Evolutionary conservation across 2,888 invertebrate genomes (phyloP).

Genomic region (Leptinotarsa juncta): DNA sequence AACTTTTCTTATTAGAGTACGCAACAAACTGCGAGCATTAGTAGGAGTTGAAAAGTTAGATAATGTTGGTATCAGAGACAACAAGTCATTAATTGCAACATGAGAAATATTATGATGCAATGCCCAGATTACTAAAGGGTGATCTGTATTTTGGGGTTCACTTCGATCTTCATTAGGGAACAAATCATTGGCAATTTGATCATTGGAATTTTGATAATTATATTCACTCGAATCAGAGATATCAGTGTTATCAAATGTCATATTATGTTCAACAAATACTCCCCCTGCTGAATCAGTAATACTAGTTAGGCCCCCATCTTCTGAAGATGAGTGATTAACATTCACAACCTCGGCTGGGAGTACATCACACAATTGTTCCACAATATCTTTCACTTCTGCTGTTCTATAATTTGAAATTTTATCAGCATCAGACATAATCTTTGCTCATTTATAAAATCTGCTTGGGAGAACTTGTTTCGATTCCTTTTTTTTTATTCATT

Average conservation of each 20-base stretch:
- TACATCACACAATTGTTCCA: slow-evolving; percentile 2
- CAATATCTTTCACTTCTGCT: background rate
- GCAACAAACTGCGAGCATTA: slow-evolving; percentile 21
- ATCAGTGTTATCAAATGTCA: background rate
- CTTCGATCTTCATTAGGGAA: slow-evolving; percentile 1
- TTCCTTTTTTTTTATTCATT: slow-evolving; percentile 12
- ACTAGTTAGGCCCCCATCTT: background rate
- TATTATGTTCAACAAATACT: slow-evolving; percentile 3
- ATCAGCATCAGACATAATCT: slow-evolving; percentile 15
- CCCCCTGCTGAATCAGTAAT: background rate
- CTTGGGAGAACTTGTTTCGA: slow-evolving; percentile 8
- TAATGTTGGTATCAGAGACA: slow-evolving; percentile 12
- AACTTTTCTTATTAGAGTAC: slow-evolving; percentile 19
- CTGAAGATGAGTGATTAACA: background rate
- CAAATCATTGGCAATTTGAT: background rate
- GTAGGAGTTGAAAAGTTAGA: slow-evolving; percentile 12
- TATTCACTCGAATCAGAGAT: slow-evolving; percentile 5
- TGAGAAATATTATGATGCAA: slow-evolving; percentile 22
- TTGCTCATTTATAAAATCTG: slow-evolving; percentile 9
- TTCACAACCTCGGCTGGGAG: background rate
- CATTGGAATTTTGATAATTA: slow-evolving; percentile 3
- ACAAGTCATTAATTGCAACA: slow-evolving; percentile 21
- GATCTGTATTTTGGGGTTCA: slow-evolving; percentile 5
- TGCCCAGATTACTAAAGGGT: slow-evolving; percentile 27
- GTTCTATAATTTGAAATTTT: background rate